Conservation (phyloP, 2,888 invertebrate species). For the Caenorhabditis zanzibari region DNA sequence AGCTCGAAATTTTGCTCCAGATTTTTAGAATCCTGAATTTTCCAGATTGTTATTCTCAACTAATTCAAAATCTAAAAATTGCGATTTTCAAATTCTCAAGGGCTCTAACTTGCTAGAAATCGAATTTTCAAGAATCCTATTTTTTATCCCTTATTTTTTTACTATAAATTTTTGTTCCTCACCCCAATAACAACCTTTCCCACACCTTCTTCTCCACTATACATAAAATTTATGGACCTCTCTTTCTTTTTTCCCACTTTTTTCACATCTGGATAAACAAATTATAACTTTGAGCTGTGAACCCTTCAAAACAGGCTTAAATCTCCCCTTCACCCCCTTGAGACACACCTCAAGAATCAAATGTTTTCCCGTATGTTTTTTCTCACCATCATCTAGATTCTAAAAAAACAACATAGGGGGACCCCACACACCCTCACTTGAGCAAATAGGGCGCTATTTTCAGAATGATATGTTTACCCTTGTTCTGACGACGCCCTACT, state of each 20-base stretch:
- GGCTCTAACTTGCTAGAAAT: too few relatives aligned
- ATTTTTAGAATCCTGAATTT: too few relatives aligned
- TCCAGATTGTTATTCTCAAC: too few relatives aligned
- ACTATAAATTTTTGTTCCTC: too few relatives aligned
- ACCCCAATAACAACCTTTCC: neutral
- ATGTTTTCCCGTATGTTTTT: neutral
- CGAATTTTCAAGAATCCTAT: too few relatives aligned
- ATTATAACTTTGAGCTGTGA: constrained; percentile 33
- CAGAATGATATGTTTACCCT: constrained; percentile 22
- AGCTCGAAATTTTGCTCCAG: too few relatives aligned
- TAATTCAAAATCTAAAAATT: too few relatives aligned
- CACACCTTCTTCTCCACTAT: neutral
- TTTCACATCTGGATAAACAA: constrained; percentile 12
- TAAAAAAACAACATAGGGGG: neutral
- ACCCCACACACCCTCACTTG: constrained; percentile 47
- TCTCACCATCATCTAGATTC: neutral
- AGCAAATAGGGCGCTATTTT: constrained; percentile 48
- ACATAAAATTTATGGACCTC: neutral
- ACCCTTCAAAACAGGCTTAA: constrained; percentile 3
- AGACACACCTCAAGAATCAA: constrained; percentile 38
- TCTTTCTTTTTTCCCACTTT: neutral
- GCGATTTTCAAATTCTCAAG: too few relatives aligned
- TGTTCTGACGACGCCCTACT: too few relatives aligned
- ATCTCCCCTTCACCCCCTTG: too few relatives aligned
- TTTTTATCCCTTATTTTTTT: too few relatives aligned